phyloP scores from a whole-genome alignment of 2,888 invertebrate species.

The Pachydiplax longipennis region DNA sequence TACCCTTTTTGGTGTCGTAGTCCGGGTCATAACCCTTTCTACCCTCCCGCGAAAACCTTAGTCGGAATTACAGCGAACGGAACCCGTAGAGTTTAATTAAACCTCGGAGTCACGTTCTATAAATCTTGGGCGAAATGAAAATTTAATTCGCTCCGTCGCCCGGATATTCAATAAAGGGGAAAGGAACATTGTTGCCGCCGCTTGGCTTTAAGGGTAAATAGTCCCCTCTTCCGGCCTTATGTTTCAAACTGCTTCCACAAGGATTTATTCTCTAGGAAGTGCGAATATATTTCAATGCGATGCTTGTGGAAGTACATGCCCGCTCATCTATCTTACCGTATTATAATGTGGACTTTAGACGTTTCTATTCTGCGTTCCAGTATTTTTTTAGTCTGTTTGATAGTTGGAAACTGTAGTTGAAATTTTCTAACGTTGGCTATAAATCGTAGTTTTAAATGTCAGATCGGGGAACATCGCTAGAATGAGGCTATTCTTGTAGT shows the following conservation, averaged over 20 bases:
- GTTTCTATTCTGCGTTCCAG: no score
- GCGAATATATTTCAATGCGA: no score
- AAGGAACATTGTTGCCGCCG: neutral
- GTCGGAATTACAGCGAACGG: slow-evolving; percentile 20
- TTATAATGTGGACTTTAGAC: no score
- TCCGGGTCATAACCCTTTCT: slow-evolving; percentile 15
- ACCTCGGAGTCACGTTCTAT: slow-evolving; percentile 28
- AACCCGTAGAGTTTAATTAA: slow-evolving; percentile 36
- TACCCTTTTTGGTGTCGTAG: neutral
- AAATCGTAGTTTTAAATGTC: no score
- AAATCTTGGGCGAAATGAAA: slow-evolving; percentile 34
- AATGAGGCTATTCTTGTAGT: no score
- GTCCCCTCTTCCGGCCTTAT: neutral
- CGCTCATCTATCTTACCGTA: no score
- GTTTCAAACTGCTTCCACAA: neutral
- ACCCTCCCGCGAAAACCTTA: neutral
- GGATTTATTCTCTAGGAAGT: neutral
- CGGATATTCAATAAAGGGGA: slow-evolving; percentile 27
- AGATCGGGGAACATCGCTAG: no score
- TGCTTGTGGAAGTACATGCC: no score
- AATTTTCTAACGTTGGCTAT: no score
- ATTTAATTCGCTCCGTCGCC: slow-evolving; percentile 36
- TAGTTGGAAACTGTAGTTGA: no score
- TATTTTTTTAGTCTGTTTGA: no score
- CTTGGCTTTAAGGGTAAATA: neutral